Base-by-base conservation (phyloP, 53 echinoderm and acorn worm genomes). In the Patiria pectinifera region DNA sequence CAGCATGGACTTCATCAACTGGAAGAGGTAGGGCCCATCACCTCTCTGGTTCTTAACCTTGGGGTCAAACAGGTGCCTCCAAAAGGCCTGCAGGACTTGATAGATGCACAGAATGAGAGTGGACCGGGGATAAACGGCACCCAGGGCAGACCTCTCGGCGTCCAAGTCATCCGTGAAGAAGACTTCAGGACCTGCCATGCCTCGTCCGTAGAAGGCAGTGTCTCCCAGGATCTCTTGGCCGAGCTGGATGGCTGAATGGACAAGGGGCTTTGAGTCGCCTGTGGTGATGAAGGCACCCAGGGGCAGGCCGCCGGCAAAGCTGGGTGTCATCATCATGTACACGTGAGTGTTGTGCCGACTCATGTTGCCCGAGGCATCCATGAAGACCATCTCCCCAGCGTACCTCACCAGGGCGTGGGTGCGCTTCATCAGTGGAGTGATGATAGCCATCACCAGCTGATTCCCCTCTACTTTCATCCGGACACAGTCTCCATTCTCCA, bases 371-470 rank as follows among this genome's bases (percentile, higher is more conserved):
- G 92, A 92, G 48, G 92, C 85, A 71, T 92, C 92, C 85, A 92
- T 84, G 69, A 92, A 92, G 62, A 95, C 93, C 63, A 93, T 91
- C 82, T 93, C 80, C 6, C 93, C 95, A 12, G 93, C 62, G 26
- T 89, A 81, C 23, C 89, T 78, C 4, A 95, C 43, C 47, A 91
- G 77, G 45, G 71, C 25, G 63, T 93, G 93, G 48, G 91, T 75
- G 71, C 95, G 78, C 81, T 93, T 93, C 95, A 95, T 95, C 11
- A 95, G 87, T n/a, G 95, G 95, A 1, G 95, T 93, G 69, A 91
- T 60, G 53, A 95, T 71, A 22, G 95, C 93, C 14, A 95, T 75
- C 12, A 93, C 95, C 49, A 82, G 59, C 62, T 95, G 89, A 82
- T 76, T 82, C 21, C 91, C 87, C 69, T 80, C 84, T 5, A 83